Base-by-base conservation (phyloP, 2,113 vertebrate species). In the Zosterops lateralis region DNA sequence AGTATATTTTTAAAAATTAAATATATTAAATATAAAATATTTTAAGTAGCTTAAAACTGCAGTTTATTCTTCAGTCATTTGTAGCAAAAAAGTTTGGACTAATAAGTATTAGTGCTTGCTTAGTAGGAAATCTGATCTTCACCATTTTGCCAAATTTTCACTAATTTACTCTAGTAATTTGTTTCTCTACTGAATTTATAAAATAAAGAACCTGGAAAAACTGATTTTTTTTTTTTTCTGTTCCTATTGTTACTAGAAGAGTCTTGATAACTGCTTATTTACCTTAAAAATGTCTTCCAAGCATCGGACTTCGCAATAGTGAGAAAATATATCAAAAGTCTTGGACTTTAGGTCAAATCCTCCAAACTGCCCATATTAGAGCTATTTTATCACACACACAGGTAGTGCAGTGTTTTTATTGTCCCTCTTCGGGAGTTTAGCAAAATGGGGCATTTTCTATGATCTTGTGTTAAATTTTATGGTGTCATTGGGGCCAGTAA, bases 181-280 rank as follows among this genome's bases (percentile, higher is more conserved):
- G 3, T 83, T 90, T 53, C 17, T 60, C 5, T 6, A 14, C 2
- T 21, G 22, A 26, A 14, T 71, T 73, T 26, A 45, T 24, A 26
- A 7, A 53, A 58, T 21, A 40, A 34, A 53, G 12, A 45, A 17
- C 2, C 3, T 25, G 14, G 31, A 6, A 54, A 54, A 70, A 25
- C 2, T 16, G 2, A 1, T 2, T 3, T 32, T 3, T 17, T 32
- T 3, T 17, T 85, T 53, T 36, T 18, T 13, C 4, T 12, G 28
- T 44, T 88, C 3, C 4, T 79, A 7, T 14, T 64, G 4, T 48
- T 76, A 1, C 6, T 14, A 70, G 28, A 54, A 86, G 29, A 74
- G 6, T 51, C 3, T 54, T 54, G 10, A 34, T 51, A 17, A 16
- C 61, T 5, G 2, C 9, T 67, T 67, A 50, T 64, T 83, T 71